Base-by-base conservation (phyloP, 2,797 vertebrate genomes). In the Echeneis naucrates region DNA sequence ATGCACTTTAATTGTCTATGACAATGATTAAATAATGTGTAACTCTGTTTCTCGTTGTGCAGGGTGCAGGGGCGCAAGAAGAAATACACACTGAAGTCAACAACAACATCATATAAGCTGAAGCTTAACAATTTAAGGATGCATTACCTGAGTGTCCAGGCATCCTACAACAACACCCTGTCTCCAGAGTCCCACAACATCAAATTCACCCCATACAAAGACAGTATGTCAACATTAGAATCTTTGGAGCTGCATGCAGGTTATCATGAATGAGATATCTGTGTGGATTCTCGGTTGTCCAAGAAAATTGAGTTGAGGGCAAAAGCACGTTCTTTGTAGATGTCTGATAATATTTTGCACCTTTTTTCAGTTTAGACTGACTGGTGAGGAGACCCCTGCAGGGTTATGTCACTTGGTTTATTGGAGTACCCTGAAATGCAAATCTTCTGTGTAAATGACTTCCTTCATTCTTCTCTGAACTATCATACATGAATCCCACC, bases 91-190 rank as follows among this genome's bases (percentile, higher is more conserved):
- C 0, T 0, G 1, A 33, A 13, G 2, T 13, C 68, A 8, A 63
- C 2, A 0, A 27, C 60, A 5, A 84, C 84, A 2, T 82, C 48
- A 1, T 1, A 6, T 0, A 16, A 17, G 26, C 45, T 90, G 75
- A 8, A 12, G 0, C 70, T 92, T 27, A 0, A 24, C 0, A 0
- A 0, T 0, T 0, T 0, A 0, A 0, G 0, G 0, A 0, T 0
- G 0, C 67, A 77, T 27, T 0, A 0, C 1, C 16, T 91, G 16
- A 17, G 0, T 8, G 82, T 92, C 19, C 2, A 19, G 65, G 86
- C 92, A 0, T 48, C 0, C 11, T 45, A 71, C 81, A 83, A 89
- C 21, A 3, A 27, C 2, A 79, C 32, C 17, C 0, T 0, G 26
- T 87, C 85, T 33, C 14, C n/a, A 11, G 0, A 0, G 21, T 67